phyloP scores from a whole-genome alignment of 2,888 invertebrate genomes.

The Acleris cristana region DNA sequence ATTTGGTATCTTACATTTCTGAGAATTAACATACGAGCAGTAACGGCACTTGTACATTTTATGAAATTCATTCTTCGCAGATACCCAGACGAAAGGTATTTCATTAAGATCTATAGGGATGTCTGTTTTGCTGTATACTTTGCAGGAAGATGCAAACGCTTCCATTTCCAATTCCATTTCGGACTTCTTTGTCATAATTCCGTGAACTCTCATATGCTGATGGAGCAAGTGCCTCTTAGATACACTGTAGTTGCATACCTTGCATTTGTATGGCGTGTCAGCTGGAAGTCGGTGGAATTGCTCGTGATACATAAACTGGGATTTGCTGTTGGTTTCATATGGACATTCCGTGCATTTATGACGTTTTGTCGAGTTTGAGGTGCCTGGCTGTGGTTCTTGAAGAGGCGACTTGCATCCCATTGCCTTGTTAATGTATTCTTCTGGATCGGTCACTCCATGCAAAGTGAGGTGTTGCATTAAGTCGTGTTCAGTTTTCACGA shows the following conservation, averaged over 20 bases:
- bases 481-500: constrained; percentile 87
- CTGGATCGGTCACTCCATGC: constrained; percentile 85
- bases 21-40: constrained; percentile 93
- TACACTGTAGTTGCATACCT: constrained; percentile 92
- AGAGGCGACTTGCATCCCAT: constrained; percentile 68
- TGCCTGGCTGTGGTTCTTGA: constrained; percentile 53
- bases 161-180: constrained; percentile 74
- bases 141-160: constrained; percentile 51
- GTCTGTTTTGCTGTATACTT: constrained; percentile 52
- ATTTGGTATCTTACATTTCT: constrained; percentile 90
- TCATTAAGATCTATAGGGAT: constrained; percentile 78
- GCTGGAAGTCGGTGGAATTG: constrained; percentile 90
- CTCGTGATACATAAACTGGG: constrained; percentile 93
- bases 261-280: constrained; percentile 91
- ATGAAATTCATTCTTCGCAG: constrained; percentile 87
- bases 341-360: constrained; percentile 92
- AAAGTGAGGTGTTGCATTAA: constrained; percentile 87
- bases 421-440: constrained; percentile 80
- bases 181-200: constrained; percentile 76
- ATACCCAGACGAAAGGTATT: constrained; percentile 90
- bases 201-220: constrained; percentile 91
- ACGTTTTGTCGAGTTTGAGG: constrained; percentile 80
- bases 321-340: constrained; percentile 93
- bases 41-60: constrained; percentile 94
- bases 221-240: constrained; percentile 91